These are phyloP conservation scores for Myanophis thanlyinensis DNA, from an alignment of 2,113 vertebrate genomes.

Conservation along the genomic window DNA sequence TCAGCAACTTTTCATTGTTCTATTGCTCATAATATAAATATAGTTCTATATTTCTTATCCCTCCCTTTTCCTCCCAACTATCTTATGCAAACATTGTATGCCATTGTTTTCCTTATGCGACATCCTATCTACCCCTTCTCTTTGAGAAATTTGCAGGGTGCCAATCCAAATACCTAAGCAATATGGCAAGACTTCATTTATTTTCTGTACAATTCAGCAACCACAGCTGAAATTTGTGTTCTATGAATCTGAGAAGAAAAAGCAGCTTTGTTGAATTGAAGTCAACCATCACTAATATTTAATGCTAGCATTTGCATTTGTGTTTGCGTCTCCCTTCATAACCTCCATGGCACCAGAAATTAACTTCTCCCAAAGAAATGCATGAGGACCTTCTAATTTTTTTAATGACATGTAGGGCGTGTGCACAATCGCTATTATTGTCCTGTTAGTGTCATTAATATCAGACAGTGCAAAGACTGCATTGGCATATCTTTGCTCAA, in stretches of 20 bases:
- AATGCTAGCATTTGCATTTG: neutral
- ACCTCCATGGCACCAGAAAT: neutral
- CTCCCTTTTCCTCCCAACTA: neutral
- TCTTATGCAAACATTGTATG: neutral
- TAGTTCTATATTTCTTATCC: neutral
- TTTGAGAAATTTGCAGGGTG: neutral
- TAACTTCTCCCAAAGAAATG: neutral
- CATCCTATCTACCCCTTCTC: neutral
- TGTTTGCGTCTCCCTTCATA: neutral
- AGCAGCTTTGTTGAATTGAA: neutral
- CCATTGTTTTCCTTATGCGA: neutral
- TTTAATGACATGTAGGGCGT: conserved; percentile 8
- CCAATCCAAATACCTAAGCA: neutral
- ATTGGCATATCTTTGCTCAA: conserved; percentile 39
- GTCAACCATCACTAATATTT: neutral
- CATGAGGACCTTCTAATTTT: conserved; percentile 18
- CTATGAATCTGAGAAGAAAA: neutral
- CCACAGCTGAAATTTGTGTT: neutral
- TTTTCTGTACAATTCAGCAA: neutral
- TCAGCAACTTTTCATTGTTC: neutral
- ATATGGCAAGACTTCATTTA: neutral
- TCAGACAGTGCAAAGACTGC: conserved; percentile 31
- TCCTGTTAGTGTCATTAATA: conserved; percentile 29
- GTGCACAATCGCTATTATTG: conserved; percentile 18
- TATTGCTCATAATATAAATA: neutral